Conservation (phyloP, 2,797 vertebrate genomes). For the Ataeniobius toweri region DNA sequence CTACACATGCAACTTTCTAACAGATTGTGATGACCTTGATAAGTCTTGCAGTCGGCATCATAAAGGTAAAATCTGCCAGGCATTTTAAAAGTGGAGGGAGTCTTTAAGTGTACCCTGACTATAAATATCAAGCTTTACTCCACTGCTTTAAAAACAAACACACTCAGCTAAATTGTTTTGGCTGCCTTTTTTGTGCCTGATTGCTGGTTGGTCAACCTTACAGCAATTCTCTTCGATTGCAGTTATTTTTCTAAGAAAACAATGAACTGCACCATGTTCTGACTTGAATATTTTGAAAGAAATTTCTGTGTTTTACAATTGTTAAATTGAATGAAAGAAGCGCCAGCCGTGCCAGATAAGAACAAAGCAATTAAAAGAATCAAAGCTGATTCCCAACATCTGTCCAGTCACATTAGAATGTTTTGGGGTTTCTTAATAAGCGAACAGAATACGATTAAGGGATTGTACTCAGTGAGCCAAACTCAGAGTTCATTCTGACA, state of each 20-base stretch:
- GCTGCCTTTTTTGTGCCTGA: conserved; percentile 39
- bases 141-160: conserved; percentile 31
- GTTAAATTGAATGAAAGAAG: conserved; percentile 57
- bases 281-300: conserved; percentile 6
- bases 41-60: background rate
- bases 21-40: background rate
- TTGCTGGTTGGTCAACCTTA: conserved; percentile 57
- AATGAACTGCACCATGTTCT: conserved; percentile 15
- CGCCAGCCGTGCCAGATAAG: conserved; percentile 62
- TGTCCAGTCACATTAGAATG: conserved; percentile 94
- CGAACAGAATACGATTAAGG: conserved; percentile 97
- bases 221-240: conserved; percentile 29
- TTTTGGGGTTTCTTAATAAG: conserved; percentile 93
- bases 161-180: conserved; percentile 43
- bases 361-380: conserved; percentile 99
- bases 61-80: background rate
- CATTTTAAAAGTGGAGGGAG: background rate
- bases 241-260: conserved; percentile 39
- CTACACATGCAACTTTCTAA: background rate
- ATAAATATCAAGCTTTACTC: conserved; percentile 7
- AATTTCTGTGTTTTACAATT: conserved; percentile 31
- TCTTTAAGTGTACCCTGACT: background rate
- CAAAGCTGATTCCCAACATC: conserved; percentile 93
- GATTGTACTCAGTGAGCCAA: conserved; percentile 97
- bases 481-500: conserved; percentile 91